Evolutionary conservation across 2,113 vertebrate genomes (phyloP).

Genomic region (rabbit (Oryctolagus cuniculus)): DNA sequence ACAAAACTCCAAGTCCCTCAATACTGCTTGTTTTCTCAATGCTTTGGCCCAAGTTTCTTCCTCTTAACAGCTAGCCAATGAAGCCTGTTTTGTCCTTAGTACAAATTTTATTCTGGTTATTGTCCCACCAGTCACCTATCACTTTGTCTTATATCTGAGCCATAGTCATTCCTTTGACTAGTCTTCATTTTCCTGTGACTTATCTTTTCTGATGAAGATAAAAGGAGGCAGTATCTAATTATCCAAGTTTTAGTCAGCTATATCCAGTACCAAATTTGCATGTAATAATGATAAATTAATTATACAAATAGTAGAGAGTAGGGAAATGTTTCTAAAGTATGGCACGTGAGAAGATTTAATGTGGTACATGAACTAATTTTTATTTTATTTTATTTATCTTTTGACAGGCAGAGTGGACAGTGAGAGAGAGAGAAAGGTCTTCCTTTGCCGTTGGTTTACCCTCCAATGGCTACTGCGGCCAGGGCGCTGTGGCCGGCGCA

Average conservation of each 20-base stretch:
- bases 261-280: slow-evolving; percentile 44
- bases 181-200: slow-evolving; percentile 33
- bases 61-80: background rate
- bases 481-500: too few species aligned
- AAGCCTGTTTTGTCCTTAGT: background rate
- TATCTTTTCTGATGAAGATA: slow-evolving; percentile 39
- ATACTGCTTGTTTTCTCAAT: background rate
- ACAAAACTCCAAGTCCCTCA: background rate
- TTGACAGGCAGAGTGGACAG: too few species aligned
- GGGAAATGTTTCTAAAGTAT: slow-evolving; percentile 6
- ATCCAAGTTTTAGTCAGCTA: slow-evolving; percentile 12
- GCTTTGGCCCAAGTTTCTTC: background rate
- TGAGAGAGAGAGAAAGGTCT: too few species aligned
- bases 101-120: background rate
- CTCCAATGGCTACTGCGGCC: too few species aligned
- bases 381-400: too few species aligned
- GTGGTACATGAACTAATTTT: background rate
- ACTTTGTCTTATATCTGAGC: background rate
- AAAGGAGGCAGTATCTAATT: slow-evolving; percentile 5
- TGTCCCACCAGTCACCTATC: background rate
- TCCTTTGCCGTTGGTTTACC: too few species aligned
- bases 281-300: slow-evolving; percentile 1
- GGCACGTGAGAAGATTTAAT: slow-evolving; percentile 9
- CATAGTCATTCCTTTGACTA: background rate
- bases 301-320: slow-evolving; percentile 32